Percentiles rank a stretch among this genome's conserved stretches.
These are phyloP conservation scores for Geophilus truncorum DNA, from an alignment of 2,888 invertebrate species.

Conservation along the genomic window DNA sequence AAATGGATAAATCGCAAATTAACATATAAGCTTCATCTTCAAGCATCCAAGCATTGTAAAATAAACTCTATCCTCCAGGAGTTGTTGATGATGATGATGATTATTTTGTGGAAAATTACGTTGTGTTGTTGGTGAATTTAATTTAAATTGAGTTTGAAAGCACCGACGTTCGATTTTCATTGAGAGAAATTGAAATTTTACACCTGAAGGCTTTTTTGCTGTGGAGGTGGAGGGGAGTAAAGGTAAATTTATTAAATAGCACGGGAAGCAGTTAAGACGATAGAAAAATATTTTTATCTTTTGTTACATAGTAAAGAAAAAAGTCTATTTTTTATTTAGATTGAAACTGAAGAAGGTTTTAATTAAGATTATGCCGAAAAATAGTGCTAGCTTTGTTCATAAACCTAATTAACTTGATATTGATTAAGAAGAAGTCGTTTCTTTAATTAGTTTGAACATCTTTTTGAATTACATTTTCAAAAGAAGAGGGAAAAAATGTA, in stretches of 20 bases:
- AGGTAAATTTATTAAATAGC: background rate
- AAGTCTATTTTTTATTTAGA: background rate
- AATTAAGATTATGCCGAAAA: background rate
- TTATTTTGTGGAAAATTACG: background rate
- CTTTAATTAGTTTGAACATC: background rate
- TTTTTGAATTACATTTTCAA: background rate
- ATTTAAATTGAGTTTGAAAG: background rate
- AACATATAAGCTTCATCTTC: too few species aligned
- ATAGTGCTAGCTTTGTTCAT: background rate
- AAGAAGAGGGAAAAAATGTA: background rate
- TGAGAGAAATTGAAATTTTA: background rate
- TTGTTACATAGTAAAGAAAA: background rate
- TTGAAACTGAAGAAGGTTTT: background rate
- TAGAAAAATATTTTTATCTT: background rate
- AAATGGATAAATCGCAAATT: too few species aligned
- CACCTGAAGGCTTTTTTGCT: background rate
- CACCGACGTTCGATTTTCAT: background rate
- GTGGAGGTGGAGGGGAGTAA: background rate
- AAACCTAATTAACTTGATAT: background rate
- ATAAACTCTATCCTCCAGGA: too few species aligned
- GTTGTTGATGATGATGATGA: too few species aligned
- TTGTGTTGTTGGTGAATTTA: background rate
- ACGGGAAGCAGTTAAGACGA: background rate
- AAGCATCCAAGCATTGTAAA: too few species aligned
- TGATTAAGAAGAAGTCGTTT: background rate